These are phyloP conservation scores for Datnioides undecimradiatus DNA, from an alignment of 2,113 vertebrate genomes.

Conservation along the genomic window DNA sequence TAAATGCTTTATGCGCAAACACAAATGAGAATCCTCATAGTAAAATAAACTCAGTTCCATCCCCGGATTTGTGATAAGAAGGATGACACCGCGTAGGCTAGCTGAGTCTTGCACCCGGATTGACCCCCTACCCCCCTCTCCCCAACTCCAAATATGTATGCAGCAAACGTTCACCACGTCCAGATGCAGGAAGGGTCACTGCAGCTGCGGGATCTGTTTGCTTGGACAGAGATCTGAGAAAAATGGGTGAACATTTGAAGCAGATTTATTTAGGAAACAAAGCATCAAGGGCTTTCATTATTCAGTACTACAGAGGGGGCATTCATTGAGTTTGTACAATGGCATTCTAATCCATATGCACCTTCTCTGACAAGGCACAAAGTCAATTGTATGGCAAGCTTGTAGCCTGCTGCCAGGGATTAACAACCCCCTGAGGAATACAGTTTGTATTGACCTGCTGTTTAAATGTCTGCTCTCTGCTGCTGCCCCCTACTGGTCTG, in stretches of 20 bases:
- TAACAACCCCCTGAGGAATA: conserved; percentile 49
- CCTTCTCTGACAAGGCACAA: conserved; percentile 62
- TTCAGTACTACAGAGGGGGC: conserved; percentile 59
- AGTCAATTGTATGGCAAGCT: conserved; percentile 57
- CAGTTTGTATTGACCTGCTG: conserved; percentile 17
- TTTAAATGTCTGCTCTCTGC: conserved; percentile 31
- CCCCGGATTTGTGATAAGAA: conserved; percentile 1
- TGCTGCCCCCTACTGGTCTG: conserved; percentile 76
- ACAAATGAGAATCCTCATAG: background rate
- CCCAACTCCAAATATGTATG: background rate
- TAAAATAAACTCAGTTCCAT: background rate
- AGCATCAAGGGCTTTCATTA: conserved; percentile 54
- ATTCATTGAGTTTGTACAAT: conserved; percentile 61
- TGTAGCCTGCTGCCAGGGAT: conserved; percentile 62
- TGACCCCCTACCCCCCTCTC: background rate
- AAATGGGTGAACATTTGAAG: conserved; percentile 36
- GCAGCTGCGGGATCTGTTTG: conserved; percentile 28
- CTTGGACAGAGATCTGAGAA: conserved; percentile 56
- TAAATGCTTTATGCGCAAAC: background rate
- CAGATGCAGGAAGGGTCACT: conserved; percentile 37
- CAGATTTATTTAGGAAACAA: conserved; percentile 65
- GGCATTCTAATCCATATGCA: conserved; percentile 66
- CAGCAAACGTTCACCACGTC: background rate
- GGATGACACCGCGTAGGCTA: background rate
- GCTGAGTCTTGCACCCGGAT: background rate